These are phyloP conservation scores for Oligia strigilis DNA, from an alignment of 2,888 invertebrate species.

Conservation along the genomic window DNA sequence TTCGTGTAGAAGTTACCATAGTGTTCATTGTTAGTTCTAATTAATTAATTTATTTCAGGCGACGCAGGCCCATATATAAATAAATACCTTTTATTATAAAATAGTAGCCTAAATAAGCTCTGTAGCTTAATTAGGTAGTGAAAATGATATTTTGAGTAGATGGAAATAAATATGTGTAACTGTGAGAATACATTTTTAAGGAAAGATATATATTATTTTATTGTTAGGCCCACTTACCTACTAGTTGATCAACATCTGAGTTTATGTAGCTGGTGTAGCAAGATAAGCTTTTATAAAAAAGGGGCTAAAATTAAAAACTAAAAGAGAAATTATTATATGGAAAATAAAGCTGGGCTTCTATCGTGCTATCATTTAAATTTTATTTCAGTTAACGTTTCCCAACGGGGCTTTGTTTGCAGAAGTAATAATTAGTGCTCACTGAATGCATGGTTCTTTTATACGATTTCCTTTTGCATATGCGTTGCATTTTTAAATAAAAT, in stretches of 20 bases:
- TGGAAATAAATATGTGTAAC: not conserved
- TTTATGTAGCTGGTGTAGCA: not conserved
- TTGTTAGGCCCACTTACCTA: not conserved
- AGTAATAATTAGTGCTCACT: conserved; percentile 38
- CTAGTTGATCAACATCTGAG: not conserved
- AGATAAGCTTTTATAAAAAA: not conserved
- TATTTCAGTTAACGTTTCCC: conserved; percentile 31
- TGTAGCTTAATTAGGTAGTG: too few relatives aligned
- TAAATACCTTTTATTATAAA: too few relatives aligned
- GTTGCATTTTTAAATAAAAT: conserved; percentile 16
- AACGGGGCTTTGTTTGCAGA: conserved; percentile 29
- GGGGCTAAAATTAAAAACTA: not conserved
- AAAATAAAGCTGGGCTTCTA: conserved; percentile 4
- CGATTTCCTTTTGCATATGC: conserved; percentile 10
- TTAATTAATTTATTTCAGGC: too few relatives aligned
- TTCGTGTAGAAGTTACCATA: not conserved
- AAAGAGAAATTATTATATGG: not conserved
- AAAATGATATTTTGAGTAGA: not conserved
- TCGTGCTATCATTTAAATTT: conserved; percentile 32
- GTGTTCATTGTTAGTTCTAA: not conserved
- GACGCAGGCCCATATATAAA: too few relatives aligned
- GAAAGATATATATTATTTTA: not conserved
- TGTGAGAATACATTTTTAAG: not conserved
- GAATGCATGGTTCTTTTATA: conserved; percentile 16
- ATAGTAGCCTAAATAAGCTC: too few relatives aligned